Evolutionary conservation across 2,113 vertebrate genomes (phyloP).

Genomic region (Addax nasomaculatus): DNA sequence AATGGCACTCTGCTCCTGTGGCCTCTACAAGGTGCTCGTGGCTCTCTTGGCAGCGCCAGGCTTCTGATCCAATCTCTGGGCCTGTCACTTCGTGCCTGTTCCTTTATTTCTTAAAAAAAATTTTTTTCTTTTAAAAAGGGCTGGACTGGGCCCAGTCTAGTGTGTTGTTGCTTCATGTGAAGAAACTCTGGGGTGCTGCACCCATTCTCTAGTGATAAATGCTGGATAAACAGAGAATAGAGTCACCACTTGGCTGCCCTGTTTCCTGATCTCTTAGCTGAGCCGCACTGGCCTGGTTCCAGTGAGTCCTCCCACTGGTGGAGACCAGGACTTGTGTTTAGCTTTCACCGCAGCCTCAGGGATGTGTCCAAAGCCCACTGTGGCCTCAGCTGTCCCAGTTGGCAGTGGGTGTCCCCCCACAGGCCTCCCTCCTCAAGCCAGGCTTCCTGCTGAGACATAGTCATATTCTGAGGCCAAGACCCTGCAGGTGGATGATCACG

Average conservation of each 20-base stretch:
- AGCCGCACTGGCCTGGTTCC: neutral
- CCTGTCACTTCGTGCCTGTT: neutral
- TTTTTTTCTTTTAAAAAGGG: neutral
- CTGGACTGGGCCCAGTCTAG: neutral
- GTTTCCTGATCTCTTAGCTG: neutral
- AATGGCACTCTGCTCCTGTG: neutral
- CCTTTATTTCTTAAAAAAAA: neutral
- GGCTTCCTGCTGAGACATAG: neutral
- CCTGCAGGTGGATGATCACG: accelerated
- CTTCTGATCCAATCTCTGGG: neutral
- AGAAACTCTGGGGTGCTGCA: neutral
- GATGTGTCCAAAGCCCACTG: neutral
- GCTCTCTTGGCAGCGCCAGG: accelerated
- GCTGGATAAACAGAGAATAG: neutral
- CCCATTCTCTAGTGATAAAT: neutral
- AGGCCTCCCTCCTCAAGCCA: no score
- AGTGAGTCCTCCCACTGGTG: neutral
- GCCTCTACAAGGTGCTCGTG: neutral
- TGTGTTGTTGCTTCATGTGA: neutral
- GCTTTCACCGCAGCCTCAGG: neutral
- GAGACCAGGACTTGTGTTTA: neutral
- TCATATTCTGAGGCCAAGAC: neutral
- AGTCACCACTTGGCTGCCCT: neutral
- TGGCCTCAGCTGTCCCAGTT: neutral
- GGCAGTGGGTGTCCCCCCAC: neutral